A percentile compares a stretch with the other conserved stretches of the same genome.
Conservation (phyloP, 1,140 invertebrate genomes). For the Calliphora vicina region DNA sequence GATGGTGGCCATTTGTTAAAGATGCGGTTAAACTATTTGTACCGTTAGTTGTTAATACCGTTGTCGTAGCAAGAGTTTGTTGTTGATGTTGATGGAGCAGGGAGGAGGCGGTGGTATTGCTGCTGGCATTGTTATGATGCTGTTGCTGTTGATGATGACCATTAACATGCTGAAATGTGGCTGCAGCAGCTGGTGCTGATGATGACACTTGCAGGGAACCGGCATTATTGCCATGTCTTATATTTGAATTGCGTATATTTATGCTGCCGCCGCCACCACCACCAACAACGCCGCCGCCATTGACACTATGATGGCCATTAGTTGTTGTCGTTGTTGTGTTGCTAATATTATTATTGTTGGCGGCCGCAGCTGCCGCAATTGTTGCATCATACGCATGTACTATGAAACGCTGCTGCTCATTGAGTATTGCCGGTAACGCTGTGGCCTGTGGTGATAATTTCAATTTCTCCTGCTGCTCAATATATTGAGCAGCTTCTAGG, state of each 20-base stretch:
- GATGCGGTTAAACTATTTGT: neutral
- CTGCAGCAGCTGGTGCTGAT: constrained; percentile 32
- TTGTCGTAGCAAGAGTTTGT: neutral
- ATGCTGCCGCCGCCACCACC: neutral
- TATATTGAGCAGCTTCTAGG: constrained; percentile 36
- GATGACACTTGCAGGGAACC: constrained; percentile 24
- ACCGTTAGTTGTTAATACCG: constrained; percentile 34
- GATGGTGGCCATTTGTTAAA: constrained; percentile 6
- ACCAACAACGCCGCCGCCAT: neutral
- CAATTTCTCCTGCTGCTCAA: constrained; percentile 38
- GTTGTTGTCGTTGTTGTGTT: neutral
- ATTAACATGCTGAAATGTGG: constrained; percentile 23
- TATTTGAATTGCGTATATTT: constrained; percentile 25
- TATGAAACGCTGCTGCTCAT: neutral
- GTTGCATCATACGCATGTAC: constrained; percentile 2
- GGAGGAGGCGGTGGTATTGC: neutral
- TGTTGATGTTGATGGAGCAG: neutral
- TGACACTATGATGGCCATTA: neutral
- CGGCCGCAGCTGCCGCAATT: neutral
- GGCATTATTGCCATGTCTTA: neutral
- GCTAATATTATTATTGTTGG: neutral
- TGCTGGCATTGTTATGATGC: neutral
- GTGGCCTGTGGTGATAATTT: constrained; percentile 30
- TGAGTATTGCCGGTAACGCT: constrained; percentile 29
- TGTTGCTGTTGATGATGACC: too few species aligned